Conservation (phyloP, 2,888 invertebrate genomes). For the Callosobruchus maculatus region DNA sequence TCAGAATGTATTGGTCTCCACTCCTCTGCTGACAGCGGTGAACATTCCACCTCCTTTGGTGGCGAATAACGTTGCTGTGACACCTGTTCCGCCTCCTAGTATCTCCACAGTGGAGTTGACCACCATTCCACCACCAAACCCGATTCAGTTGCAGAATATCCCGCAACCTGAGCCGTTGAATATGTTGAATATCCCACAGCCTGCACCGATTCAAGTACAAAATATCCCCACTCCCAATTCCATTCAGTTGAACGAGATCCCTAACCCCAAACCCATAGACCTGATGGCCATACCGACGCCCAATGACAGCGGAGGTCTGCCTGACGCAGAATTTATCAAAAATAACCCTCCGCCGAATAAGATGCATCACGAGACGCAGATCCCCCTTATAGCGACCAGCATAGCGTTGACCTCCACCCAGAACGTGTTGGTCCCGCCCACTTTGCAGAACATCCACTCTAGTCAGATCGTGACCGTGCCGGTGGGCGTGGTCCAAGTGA, state of each 20-base stretch:
- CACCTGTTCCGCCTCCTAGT: slow-evolving; percentile 38
- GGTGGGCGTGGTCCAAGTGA: neutral
- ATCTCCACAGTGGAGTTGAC: slow-evolving; percentile 45
- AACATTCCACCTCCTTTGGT: slow-evolving; percentile 38
- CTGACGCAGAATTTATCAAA: slow-evolving; percentile 45
- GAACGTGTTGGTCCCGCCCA: slow-evolving; percentile 32
- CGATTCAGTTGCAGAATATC: slow-evolving; percentile 48
- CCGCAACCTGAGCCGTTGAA: slow-evolving; percentile 57
- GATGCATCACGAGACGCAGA: slow-evolving; percentile 23
- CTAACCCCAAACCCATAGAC: slow-evolving; percentile 61
- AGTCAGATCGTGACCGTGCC: slow-evolving; percentile 1
- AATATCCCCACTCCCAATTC: slow-evolving; percentile 62
- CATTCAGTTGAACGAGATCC: slow-evolving; percentile 58
- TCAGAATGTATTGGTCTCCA: slow-evolving; percentile 31
- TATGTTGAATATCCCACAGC: slow-evolving; percentile 49
- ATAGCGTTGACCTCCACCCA: slow-evolving; percentile 26
- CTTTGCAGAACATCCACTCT: slow-evolving; percentile 14
- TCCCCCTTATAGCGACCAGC: slow-evolving; percentile 8
- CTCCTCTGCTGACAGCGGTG: slow-evolving; percentile 39
- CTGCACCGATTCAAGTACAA: slow-evolving; percentile 52
- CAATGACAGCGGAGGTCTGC: slow-evolving; percentile 37
- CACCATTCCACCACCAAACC: slow-evolving; percentile 48
- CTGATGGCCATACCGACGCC: slow-evolving; percentile 56
- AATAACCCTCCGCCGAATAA: slow-evolving; percentile 50
- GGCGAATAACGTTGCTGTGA: slow-evolving; percentile 18